Percentiles rank a stretch among this genome's conserved stretches.
Conservation (phyloP, 2,113 vertebrate genomes). For the Marcusenius ussheri region DNA sequence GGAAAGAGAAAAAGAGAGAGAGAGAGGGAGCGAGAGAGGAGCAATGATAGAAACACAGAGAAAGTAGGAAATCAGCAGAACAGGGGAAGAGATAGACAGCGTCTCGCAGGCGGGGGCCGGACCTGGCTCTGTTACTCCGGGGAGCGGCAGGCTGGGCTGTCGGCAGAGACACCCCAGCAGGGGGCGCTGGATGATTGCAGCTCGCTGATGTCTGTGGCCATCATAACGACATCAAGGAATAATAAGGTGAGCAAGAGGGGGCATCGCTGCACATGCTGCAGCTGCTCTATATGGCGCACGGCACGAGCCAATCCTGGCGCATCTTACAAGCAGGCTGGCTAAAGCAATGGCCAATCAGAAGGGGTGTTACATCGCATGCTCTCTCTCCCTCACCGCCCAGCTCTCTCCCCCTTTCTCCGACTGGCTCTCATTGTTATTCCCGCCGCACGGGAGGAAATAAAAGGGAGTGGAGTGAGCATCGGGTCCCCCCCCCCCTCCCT, state of each 20-base stretch:
- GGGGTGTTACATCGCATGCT: background rate
- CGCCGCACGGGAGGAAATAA: conserved; percentile 26
- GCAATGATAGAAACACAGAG: conserved; percentile 11
- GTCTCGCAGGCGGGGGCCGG: background rate
- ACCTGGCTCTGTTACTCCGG: conserved; percentile 6
- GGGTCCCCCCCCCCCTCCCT: background rate
- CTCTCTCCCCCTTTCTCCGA: conserved; percentile 18
- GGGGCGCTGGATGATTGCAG: background rate
- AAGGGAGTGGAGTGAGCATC: conserved; percentile 23
- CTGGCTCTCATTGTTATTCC: conserved; percentile 35
- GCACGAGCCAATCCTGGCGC: conserved; percentile 38
- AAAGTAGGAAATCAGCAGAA: background rate
- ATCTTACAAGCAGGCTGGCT: conserved; percentile 35
- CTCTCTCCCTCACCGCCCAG: background rate
- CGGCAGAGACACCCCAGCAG: background rate
- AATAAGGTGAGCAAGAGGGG: conserved; percentile 38
- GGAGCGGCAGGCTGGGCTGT: background rate
- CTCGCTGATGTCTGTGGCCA: background rate
- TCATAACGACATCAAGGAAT: background rate
- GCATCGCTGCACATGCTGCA: conserved; percentile 45
- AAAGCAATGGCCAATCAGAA: background rate
- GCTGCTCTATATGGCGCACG: conserved; percentile 44
- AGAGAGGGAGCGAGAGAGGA: conserved; percentile 24
- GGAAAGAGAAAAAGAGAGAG: background rate
- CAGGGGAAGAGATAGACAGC: background rate